Base-by-base conservation (phyloP, 2,797 vertebrate genomes). In the Leptatherina wallacei region DNA sequence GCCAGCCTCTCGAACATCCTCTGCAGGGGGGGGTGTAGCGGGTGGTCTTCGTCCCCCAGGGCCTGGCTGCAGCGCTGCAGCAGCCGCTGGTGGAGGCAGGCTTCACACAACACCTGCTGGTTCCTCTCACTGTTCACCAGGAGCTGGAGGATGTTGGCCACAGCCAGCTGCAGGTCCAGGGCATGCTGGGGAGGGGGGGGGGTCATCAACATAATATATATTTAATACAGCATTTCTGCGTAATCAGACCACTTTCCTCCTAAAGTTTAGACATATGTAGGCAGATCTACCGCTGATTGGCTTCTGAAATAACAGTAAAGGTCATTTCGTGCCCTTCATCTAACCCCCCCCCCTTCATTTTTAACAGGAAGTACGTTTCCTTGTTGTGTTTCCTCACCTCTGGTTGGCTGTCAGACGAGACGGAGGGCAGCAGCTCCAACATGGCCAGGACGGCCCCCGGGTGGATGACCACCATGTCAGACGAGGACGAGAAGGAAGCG, bases 1-100 rank as follows among this genome's bases (percentile, higher is more conserved):
- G 97, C 98, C 77, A 99, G 92, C 72, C 98, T 95, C 91, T 99
- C 98, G 56, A 99, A 99, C 96, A 98, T 98, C 73, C 98, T 95
- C 90, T 99, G 98, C 61, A 99, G 95, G 0, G 98, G 98, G 0
- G 97, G 97, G 83, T 99, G 98, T 55, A 99, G 93, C 0, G 96
- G 94, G 66, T 99, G 98, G 90, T 99, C 98, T 85, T 99, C 98
- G 0, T 99, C 97, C 0, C 95, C 95, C 78, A 99, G 93, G 0
- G 98, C 98, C 13, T 96, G 95, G 0, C 97, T 96, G 80, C 98
- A 99, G 63, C 97, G 94, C 90, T 97, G 97, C n/a, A 99, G 81
- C 54, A 99, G 94, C 0, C 97, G 95, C 24, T 97, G 96, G 1
- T 98, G 98, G 69, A 99, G 96, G 36, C 96, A 95, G 0, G 96